phyloP scores from a whole-genome alignment of 2,888 invertebrate species.

The Melipona bicolor region DNA sequence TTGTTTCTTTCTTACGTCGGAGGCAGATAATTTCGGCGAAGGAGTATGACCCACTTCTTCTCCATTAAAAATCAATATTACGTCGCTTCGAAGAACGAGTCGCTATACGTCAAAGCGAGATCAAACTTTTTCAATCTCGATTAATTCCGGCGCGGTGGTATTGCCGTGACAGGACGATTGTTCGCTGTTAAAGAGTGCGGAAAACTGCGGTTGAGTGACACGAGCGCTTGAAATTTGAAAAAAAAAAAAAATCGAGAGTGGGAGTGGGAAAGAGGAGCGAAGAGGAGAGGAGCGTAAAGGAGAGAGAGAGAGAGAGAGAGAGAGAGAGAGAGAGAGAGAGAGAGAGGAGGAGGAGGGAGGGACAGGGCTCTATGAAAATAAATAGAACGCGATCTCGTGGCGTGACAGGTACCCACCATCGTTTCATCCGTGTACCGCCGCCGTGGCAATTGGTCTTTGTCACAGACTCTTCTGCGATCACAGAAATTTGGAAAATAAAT shows the following conservation, averaged over 20 bases:
- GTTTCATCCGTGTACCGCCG: constrained; percentile 61
- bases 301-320: background rate
- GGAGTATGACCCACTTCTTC: constrained; percentile 70
- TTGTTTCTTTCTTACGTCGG: background rate
- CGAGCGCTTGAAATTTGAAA: constrained; percentile 70
- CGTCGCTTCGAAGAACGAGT: constrained; percentile 67
- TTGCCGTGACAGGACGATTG: constrained; percentile 73
- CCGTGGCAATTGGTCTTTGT: constrained; percentile 68
- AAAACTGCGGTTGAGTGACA: constrained; percentile 74
- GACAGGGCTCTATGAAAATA: constrained; percentile 65
- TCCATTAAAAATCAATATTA: constrained; percentile 70
- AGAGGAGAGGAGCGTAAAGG: background rate
- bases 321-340: background rate
- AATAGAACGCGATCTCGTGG: constrained; percentile 64
- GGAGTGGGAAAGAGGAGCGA: background rate
- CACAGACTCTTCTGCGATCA: constrained; percentile 52
- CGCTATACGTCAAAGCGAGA: constrained; percentile 70
- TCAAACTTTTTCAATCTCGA: constrained; percentile 75
- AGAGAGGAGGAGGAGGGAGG: background rate
- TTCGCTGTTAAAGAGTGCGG: constrained; percentile 72
- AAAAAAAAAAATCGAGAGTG: constrained; percentile 56
- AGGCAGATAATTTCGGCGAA: constrained; percentile 48
- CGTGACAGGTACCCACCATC: constrained; percentile 72
- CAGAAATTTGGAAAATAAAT: constrained; percentile 51
- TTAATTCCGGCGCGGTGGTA: constrained; percentile 69